phyloP scores from a whole-genome alignment of 2,888 invertebrate species.

The Plutella xylostella region DNA sequence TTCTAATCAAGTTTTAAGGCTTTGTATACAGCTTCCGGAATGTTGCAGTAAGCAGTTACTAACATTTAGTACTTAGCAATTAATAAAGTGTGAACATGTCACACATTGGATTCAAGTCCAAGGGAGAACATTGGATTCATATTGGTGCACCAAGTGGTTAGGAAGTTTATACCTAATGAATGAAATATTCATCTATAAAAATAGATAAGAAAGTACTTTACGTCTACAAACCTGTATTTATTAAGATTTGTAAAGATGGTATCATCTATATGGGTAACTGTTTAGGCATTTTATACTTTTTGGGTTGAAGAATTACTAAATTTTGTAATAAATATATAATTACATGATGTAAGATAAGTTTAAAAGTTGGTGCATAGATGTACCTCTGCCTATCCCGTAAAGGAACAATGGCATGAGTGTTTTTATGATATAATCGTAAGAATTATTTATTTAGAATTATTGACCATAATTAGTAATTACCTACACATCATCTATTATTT shows the following conservation, averaged over 20 bases:
- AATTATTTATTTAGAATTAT: constrained; percentile 39
- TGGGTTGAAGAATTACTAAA: neutral
- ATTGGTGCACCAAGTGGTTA: constrained; percentile 39
- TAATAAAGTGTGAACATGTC: constrained; percentile 11
- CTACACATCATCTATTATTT: constrained; percentile 37
- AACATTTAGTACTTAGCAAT: constrained; percentile 36
- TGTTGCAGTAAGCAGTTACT: constrained; percentile 64
- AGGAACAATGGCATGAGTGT: constrained; percentile 8
- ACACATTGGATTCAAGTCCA: neutral
- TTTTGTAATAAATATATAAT: neutral
- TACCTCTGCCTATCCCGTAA: neutral
- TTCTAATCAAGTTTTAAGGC: constrained; percentile 46
- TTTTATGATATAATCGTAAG: constrained; percentile 10
- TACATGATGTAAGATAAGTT: neutral
- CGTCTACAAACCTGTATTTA: neutral
- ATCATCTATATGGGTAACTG: neutral
- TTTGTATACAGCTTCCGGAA: constrained; percentile 70
- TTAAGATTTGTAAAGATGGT: neutral
- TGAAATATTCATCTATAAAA: neutral
- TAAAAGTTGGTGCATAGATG: too few relatives aligned
- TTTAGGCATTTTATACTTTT: neutral
- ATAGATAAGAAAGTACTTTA: too few relatives aligned
- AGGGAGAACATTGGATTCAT: neutral
- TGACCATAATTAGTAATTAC: constrained; percentile 36
- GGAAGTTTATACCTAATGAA: neutral